Evolutionary conservation across 35 echinoderm and acorn worm genomes (phyloP).

Genomic region (Ophiothrix spiculata): DNA sequence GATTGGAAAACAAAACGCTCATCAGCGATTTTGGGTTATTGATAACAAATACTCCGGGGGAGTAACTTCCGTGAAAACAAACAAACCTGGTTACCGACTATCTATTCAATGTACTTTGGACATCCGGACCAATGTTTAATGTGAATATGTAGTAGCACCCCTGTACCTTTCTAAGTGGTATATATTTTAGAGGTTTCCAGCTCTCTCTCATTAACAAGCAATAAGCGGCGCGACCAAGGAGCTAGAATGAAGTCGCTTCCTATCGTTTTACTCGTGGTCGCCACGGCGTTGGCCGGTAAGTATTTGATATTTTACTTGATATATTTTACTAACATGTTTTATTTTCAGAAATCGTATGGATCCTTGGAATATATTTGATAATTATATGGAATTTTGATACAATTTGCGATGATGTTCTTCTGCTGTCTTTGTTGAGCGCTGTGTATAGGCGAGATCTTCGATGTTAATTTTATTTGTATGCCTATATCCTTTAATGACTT

Average conservation of each 20-base stretch:
- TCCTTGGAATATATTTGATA: neutral
- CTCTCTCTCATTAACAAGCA: neutral
- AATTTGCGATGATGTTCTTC: neutral
- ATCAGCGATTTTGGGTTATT: neutral
- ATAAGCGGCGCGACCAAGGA: neutral
- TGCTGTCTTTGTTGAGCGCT: neutral
- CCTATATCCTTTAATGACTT: no score
- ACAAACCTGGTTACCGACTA: neutral
- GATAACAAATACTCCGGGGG: neutral
- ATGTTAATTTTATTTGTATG: no score
- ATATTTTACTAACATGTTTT: neutral
- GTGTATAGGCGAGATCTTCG: neutral
- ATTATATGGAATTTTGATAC: neutral
- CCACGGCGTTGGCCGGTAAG: slow-evolving; percentile 37
- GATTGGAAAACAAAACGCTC: neutral
- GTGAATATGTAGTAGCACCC: neutral
- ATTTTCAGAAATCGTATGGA: neutral
- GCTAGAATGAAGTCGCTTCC: neutral
- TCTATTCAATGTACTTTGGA: neutral
- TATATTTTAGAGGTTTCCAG: neutral
- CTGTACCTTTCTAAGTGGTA: neutral
- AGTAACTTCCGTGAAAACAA: neutral
- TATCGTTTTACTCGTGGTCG: slow-evolving; percentile 18
- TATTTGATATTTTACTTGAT: neutral
- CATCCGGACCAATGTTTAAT: neutral